Evolutionary conservation across 2,113 vertebrate genomes (phyloP).

Genomic region (Sylvicapra grimmia): DNA sequence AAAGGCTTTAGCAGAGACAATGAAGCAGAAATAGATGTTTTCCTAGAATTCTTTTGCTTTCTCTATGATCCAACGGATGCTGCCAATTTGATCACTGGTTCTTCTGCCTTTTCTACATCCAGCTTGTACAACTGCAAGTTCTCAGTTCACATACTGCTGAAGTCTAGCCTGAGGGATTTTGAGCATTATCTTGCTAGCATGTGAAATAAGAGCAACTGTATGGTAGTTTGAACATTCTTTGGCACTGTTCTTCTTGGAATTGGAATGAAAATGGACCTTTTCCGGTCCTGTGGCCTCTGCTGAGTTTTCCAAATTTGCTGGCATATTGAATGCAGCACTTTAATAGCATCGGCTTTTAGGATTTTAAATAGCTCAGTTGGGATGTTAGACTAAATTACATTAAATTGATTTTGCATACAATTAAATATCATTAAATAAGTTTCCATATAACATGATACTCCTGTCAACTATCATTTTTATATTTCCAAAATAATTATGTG

Average conservation of each 20-base stretch:
- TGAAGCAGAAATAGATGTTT: background rate
- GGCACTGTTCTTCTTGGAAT: background rate
- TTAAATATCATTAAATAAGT: conserved; percentile 34
- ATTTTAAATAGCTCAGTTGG: background rate
- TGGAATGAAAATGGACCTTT: background rate
- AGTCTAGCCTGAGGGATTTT: background rate
- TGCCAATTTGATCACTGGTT: background rate
- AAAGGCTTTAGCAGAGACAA: background rate
- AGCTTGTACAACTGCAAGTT: background rate
- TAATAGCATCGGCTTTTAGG: background rate
- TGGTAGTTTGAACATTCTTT: background rate
- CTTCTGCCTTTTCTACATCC: background rate
- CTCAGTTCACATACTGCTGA: background rate
- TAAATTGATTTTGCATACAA: background rate
- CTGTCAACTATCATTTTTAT: conserved; percentile 7
- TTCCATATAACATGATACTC: conserved; percentile 6
- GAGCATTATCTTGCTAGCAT: background rate
- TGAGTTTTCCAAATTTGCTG: background rate
- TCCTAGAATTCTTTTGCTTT: background rate
- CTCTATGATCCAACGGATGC: background rate
- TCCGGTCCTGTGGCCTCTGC: background rate
- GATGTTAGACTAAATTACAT: background rate
- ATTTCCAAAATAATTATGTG: conserved; percentile 20
- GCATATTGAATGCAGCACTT: background rate
- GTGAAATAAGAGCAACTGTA: background rate